Conservation (phyloP, 64 coral and sea anemone species). For the Stichodactyla mertensii region DNA sequence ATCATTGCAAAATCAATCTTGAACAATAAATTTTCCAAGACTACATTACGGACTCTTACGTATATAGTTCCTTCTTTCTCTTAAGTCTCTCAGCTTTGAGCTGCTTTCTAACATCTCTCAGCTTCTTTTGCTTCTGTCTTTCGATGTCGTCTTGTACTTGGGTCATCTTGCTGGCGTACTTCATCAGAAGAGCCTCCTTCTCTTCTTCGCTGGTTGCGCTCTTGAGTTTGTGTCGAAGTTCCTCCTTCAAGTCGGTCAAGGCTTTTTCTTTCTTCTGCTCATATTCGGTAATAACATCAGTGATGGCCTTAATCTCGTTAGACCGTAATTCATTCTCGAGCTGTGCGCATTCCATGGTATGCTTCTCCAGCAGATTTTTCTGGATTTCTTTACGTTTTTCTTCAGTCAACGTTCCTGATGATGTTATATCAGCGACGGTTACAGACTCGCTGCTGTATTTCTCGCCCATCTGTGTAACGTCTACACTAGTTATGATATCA, state of each 20-base stretch:
- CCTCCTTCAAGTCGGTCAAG: slow-evolving; percentile 48
- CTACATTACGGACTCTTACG: slow-evolving; percentile 23
- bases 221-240: slow-evolving; percentile 59
- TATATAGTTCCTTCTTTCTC: slow-evolving; percentile 86
- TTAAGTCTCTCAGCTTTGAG: slow-evolving; percentile 65
- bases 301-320: slow-evolving; percentile 89
- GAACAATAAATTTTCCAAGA: not conserved
- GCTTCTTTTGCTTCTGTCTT: slow-evolving; percentile 68
- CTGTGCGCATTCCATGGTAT: slow-evolving; percentile 91
- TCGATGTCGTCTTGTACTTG: slow-evolving; percentile 66
- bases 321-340: slow-evolving; percentile 81
- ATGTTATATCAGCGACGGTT: slow-evolving; percentile 73
- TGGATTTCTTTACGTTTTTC: slow-evolving; percentile 83
- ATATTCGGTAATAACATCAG: slow-evolving; percentile 80
- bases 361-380: slow-evolving; percentile 88
- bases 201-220: slow-evolving; percentile 65
- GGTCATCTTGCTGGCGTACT: slow-evolving; percentile 72
- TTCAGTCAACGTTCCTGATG: slow-evolving; percentile 67
- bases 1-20: not conserved
- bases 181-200: slow-evolving; percentile 61
- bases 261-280: slow-evolving; percentile 79
- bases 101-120: slow-evolving; percentile 68
- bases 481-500: slow-evolving; percentile 77
- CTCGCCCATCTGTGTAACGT: slow-evolving; percentile 89
- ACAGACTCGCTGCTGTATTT: slow-evolving; percentile 83